These are phyloP conservation scores for Prunella himalayana DNA, from an alignment of 2,113 vertebrate genomes.

Conservation along the genomic window DNA sequence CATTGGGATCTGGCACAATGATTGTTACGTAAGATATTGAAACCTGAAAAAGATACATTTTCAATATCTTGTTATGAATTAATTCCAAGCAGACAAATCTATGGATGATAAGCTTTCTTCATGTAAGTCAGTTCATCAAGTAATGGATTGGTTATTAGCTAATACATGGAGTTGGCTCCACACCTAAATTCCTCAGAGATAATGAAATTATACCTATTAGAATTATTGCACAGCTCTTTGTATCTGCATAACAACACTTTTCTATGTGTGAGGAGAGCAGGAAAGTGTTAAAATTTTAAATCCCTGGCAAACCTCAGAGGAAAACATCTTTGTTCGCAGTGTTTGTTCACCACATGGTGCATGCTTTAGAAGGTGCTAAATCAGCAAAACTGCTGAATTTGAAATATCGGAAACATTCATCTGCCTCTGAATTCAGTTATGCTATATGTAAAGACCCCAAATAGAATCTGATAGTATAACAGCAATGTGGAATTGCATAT, in stretches of 20 bases:
- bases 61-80: slow-evolving; percentile 10
- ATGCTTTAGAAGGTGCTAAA: slow-evolving; percentile 35
- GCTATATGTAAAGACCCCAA: not conserved
- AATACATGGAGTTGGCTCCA: slow-evolving; percentile 5
- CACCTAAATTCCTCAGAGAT: not conserved
- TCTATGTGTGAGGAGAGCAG: not conserved
- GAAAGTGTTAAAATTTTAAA: slow-evolving; percentile 37
- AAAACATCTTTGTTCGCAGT: slow-evolving; percentile 38
- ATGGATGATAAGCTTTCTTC: slow-evolving; percentile 27
- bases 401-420: slow-evolving; percentile 5
- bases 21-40: slow-evolving; percentile 1
- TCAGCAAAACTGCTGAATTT: slow-evolving; percentile 52
- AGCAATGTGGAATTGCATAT: slow-evolving; percentile 40
- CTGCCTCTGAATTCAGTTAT: slow-evolving; percentile 22
- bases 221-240: not conserved
- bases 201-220: slow-evolving; percentile 29
- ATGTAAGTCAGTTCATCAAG: slow-evolving; percentile 31
- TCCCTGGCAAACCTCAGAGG: slow-evolving; percentile 12
- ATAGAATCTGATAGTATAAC: slow-evolving; percentile 6
- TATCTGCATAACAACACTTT: not conserved
- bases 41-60: not conserved
- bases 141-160: slow-evolving; percentile 48
- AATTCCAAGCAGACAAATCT: slow-evolving; percentile 36
- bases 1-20: not conserved
- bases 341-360: slow-evolving; percentile 42